phyloP scores from a whole-genome alignment of 2,888 invertebrate species.

The Idaea dimidiata region DNA sequence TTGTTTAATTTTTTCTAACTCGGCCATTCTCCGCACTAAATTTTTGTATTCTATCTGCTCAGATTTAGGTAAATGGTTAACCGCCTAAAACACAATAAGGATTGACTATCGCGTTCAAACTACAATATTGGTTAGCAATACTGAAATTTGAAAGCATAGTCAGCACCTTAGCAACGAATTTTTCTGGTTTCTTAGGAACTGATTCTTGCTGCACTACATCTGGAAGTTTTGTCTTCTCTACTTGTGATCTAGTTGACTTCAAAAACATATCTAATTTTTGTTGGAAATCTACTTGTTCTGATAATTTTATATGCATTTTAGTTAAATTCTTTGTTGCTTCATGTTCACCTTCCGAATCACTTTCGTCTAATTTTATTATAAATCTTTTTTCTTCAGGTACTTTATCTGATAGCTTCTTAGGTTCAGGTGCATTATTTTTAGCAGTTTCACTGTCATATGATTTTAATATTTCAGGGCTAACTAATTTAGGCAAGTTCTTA shows the following conservation, averaged over 20 bases:
- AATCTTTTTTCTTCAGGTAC: slow-evolving; percentile 61
- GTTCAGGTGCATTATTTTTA: slow-evolving; percentile 26
- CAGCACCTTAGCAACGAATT: slow-evolving; percentile 70
- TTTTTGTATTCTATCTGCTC: slow-evolving; percentile 75
- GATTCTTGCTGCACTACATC: slow-evolving; percentile 51
- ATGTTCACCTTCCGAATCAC: slow-evolving; percentile 76
- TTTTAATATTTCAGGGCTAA: slow-evolving; percentile 46
- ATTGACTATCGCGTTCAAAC: slow-evolving; percentile 3
- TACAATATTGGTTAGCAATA: slow-evolving; percentile 5
- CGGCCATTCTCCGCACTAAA: slow-evolving; percentile 73
- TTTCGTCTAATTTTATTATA: slow-evolving; percentile 67
- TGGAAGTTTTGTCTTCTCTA: slow-evolving; percentile 57
- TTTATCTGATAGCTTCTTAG: slow-evolving; percentile 18
- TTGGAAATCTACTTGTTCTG: slow-evolving; percentile 69
- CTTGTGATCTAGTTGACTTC: slow-evolving; percentile 67
- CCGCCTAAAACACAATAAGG: slow-evolving; percentile 52
- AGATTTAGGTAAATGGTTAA: slow-evolving; percentile 71
- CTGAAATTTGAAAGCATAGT: slow-evolving; percentile 5
- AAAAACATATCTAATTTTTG: slow-evolving; percentile 68
- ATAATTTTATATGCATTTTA: slow-evolving; percentile 73
- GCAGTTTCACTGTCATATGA: slow-evolving; percentile 35
- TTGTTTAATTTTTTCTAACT: slow-evolving; percentile 71
- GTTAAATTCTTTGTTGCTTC: slow-evolving; percentile 76
- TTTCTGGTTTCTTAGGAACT: slow-evolving; percentile 50
- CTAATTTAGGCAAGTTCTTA: slow-evolving; percentile 75